These are phyloP conservation scores for Panopea generosa DNA, from an alignment of 2,888 invertebrate genomes.

Conservation along the genomic window DNA sequence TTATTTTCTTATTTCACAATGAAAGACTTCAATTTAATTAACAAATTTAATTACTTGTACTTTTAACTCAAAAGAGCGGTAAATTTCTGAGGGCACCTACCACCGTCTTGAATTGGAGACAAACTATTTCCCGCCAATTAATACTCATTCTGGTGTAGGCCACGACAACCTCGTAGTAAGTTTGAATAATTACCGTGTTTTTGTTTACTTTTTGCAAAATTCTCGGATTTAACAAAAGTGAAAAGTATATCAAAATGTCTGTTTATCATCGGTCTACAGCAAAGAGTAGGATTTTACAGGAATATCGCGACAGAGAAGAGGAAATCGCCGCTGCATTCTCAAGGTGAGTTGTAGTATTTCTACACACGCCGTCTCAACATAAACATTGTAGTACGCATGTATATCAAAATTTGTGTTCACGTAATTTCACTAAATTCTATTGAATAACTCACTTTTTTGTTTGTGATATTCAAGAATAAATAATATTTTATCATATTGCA, in stretches of 20 bases:
- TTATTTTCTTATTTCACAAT: conserved; percentile 8
- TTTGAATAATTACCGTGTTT: conserved; percentile 59
- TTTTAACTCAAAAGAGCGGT: too few relatives aligned
- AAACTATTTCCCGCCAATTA: conserved; percentile 84
- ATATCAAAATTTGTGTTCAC: conserved; percentile 49
- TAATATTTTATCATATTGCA: conserved; percentile 46
- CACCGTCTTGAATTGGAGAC: conserved; percentile 75
- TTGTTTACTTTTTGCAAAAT: conserved; percentile 50
- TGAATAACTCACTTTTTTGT: conserved; percentile 4
- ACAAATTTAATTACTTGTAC: too few relatives aligned
- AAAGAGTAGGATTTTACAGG: conserved; percentile 71
- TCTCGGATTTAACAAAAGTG: conserved; percentile 42
- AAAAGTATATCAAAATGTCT: conserved; percentile 65
- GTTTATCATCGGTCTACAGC: conserved; percentile 72
- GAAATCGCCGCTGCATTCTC: conserved; percentile 76
- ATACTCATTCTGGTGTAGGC: conserved; percentile 82
- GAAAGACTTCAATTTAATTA: too few relatives aligned
- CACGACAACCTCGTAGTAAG: conserved; percentile 76
- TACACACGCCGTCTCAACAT: conserved; percentile 79
- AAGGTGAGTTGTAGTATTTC: conserved; percentile 80
- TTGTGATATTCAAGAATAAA: conserved; percentile 10
- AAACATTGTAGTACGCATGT: conserved; percentile 81
- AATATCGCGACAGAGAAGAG: conserved; percentile 73
- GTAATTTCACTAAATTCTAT: conserved; percentile 9
- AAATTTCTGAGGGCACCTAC: neutral